A percentile compares a stretch with the other conserved stretches of the same genome.
phyloP scores from a whole-genome alignment of 2,888 invertebrate genomes.

The Nasonovia ribisnigri region DNA sequence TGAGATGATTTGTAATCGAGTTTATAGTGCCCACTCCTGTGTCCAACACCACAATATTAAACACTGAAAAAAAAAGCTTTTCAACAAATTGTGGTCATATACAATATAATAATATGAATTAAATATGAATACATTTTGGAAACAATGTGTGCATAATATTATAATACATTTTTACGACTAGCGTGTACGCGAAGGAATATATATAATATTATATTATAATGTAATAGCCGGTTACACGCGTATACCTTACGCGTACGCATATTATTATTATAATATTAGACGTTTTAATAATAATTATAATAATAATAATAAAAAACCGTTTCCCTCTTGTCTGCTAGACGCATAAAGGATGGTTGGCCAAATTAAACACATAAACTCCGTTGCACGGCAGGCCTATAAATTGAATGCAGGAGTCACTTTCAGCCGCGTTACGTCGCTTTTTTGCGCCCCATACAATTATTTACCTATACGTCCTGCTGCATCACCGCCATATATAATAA shows the following conservation, averaged over 20 bases:
- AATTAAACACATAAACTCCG: conserved; percentile 22
- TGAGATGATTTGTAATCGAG: background rate
- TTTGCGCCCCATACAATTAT: background rate
- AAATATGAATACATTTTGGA: background rate
- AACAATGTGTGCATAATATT: background rate
- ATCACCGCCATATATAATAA: background rate
- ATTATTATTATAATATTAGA: background rate
- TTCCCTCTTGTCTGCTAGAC: background rate
- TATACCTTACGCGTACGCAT: background rate
- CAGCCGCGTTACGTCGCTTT: background rate
- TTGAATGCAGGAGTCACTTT: background rate
- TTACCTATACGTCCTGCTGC: background rate
- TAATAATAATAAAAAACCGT: background rate
- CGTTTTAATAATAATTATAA: conserved; percentile 4
- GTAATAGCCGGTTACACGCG: background rate
- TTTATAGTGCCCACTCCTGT: background rate
- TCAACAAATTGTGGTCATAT: background rate
- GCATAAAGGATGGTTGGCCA: background rate
- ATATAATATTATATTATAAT: background rate
- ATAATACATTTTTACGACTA: background rate
- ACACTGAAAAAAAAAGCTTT: background rate
- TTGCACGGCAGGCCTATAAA: background rate
- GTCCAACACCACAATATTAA: background rate
- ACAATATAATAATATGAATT: background rate
- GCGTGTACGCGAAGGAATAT: background rate